Conservation (phyloP, 1,140 invertebrate genomes). For the Charaxes varanes region DNA sequence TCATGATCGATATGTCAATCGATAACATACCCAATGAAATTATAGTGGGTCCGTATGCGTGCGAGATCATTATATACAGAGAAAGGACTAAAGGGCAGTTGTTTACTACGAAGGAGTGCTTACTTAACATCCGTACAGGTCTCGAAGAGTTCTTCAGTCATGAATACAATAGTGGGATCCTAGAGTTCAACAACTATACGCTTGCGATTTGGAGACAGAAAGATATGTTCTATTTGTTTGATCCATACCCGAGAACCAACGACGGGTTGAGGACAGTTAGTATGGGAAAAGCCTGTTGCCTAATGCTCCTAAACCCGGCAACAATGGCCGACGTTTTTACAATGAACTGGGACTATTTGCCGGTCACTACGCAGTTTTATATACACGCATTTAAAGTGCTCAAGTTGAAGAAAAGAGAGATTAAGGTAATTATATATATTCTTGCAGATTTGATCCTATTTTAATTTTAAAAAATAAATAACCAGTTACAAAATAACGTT, state of each 20-base stretch:
- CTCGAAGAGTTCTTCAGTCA: constrained; percentile 64
- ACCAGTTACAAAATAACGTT: too few species aligned
- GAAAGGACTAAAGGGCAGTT: constrained; percentile 68
- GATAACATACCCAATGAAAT: constrained; percentile 74
- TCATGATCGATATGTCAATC: constrained; percentile 62
- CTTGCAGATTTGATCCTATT: too few species aligned
- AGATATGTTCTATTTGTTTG: constrained; percentile 74
- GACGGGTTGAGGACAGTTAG: constrained; percentile 55
- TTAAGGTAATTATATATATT: constrained; percentile 41
- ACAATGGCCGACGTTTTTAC: constrained; percentile 59
- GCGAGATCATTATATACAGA: constrained; percentile 73
- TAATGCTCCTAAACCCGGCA: constrained; percentile 68
- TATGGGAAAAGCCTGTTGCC: constrained; percentile 66
- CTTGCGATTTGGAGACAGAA: constrained; percentile 72
- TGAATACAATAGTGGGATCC: constrained; percentile 65
- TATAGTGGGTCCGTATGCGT: constrained; percentile 69
- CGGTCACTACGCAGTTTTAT: constrained; percentile 63
- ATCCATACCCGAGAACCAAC: constrained; percentile 68
- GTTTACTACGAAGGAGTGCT: constrained; percentile 65
- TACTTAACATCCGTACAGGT: constrained; percentile 54
- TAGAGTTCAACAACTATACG: constrained; percentile 67
- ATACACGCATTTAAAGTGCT: constrained; percentile 74
- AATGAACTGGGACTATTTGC: constrained; percentile 69
- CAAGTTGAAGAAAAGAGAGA: constrained; percentile 54
- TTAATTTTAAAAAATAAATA: too few species aligned